Base-by-base conservation (phyloP, 2,888 invertebrate genomes). In the Quadriops clusia region DNA sequence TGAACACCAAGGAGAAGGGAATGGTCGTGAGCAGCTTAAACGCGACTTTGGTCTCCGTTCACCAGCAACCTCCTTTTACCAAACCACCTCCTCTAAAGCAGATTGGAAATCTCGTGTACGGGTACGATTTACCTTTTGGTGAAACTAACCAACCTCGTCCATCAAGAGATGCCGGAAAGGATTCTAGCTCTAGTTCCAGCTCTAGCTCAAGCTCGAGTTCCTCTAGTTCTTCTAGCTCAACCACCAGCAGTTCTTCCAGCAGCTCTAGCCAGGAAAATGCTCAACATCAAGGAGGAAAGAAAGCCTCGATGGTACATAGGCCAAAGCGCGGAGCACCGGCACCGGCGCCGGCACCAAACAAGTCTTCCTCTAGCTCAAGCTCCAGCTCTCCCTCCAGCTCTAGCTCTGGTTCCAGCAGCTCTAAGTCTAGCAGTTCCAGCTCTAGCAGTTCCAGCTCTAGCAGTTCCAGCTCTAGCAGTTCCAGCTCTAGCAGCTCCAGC, bases 11-110 rank as follows among this genome's bases (percentile, higher is more conserved):
- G 23, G 66, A 74, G 41, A 69, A 72, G 43, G 76, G 76, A 32
- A 65, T 72, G 52, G 74, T 78, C 10, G 60, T 64, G 41, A 75
- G 75, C 52, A 57, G 62, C 36, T 64, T 80, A 24, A 70, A 67
- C 40, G 44, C 79, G 23, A 66, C 65, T 17, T 58, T 65, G 21
- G n/a, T n/a, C n/a, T n/a, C n/a, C n/a, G n/a, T n/a, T n/a, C n/a
- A n/a, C n/a, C n/a, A n/a, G n/a, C n/a, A n/a, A n/a, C n/a, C n/a
- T n/a, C n/a, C n/a, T n/a, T n/a, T n/a, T n/a, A n/a, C 51, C 13
- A 26, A 35, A 16, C 33, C 33, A n/a, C 56, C 64, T 36, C 56
- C 56, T 36, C 60, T 56, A 28, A 60, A 66, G 13, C 52, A 55
- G 30, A 55, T 72, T 33, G 64, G 65, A 23, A 68, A 63, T 40